Percentiles rank a stretch among this genome's conserved stretches.
phyloP scores from a whole-genome alignment of 1,140 invertebrate species.

The Bombus sylvicola region DNA sequence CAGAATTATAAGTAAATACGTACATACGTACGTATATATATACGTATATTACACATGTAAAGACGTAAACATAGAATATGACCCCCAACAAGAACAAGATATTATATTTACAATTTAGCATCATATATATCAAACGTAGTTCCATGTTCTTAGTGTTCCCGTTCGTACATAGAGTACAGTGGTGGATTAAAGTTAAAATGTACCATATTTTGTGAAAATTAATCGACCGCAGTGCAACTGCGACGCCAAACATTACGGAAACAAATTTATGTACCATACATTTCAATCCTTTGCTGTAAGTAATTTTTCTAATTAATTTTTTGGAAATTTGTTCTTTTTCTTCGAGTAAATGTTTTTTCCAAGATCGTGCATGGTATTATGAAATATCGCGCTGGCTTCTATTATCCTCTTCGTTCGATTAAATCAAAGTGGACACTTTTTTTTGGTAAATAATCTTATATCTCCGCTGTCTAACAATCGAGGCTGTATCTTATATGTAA shows the following conservation, averaged over 20 bases:
- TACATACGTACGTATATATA: neutral
- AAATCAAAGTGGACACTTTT: neutral
- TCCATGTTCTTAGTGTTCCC: neutral
- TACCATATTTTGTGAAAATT: conserved; percentile 7
- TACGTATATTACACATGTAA: neutral
- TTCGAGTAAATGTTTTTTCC: neutral
- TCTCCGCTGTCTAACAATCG: too few species aligned
- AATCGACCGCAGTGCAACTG: neutral
- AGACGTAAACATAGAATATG: neutral
- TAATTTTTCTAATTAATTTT: neutral
- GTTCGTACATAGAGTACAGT: neutral
- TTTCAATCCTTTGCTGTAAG: neutral
- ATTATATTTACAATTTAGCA: neutral
- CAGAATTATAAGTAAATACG: neutral
- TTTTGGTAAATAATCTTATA: neutral
- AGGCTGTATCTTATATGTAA: too few species aligned
- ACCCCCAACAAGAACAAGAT: neutral
- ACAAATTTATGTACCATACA: too few species aligned
- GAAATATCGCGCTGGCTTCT: neutral
- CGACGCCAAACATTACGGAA: neutral
- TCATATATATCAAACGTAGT: neutral
- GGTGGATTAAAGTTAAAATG: neutral
- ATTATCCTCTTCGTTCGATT: neutral
- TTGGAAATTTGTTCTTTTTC: neutral
- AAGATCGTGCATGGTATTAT: neutral